Base-by-base conservation (phyloP, 2,113 vertebrate genomes). In the Myanophis thanlyinensis region DNA sequence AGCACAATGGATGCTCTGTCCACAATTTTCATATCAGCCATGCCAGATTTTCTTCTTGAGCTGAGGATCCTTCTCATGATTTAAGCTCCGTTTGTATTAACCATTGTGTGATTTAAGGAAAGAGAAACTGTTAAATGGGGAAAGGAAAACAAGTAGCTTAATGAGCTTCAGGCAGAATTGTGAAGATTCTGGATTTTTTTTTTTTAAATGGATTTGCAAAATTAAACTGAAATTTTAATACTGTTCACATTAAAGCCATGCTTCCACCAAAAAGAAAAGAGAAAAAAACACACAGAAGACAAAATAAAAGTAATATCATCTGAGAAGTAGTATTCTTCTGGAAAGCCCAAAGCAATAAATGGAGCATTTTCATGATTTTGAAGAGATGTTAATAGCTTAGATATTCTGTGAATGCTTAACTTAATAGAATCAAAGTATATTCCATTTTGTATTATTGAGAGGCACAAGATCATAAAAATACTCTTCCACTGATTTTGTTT, bases 211-310 rank as follows among this genome's bases (percentile, higher is more conserved):
- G 62, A 20, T 84, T 67, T 56, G 49, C 44, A 85, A 49, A 85
- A 59, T 85, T n/a, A 67, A 27, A 49, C n/a, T 30, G 44, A 59
- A 73, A 11, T 89, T 84, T 88, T 51, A 89, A 59, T 47, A 47
- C 52, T 46, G 5, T 62, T 91, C 89, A 18, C 10, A 56, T 92
- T 94, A 54, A 20, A 89, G 48, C 12, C 91, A 7, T 54, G 51
- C 73, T 47, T 27, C 30, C 80, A 92, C 93, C 62, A 91, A 93
- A 90, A 94, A 46, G 20, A 52, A 95, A 54, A 62, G 89, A 40
- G 10, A n/a, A 27, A n/a, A 27, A 27, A 25, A 67, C 5, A 92
- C 10, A 49, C 9, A 52, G n/a, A 87, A 40, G 15, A 59, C 84
- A 62, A 51, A 22, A 56, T 89, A 46, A 92, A 80, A 3, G 47